phyloP scores from a whole-genome alignment of 2,888 invertebrate genomes.

The Trisateles emortualis region DNA sequence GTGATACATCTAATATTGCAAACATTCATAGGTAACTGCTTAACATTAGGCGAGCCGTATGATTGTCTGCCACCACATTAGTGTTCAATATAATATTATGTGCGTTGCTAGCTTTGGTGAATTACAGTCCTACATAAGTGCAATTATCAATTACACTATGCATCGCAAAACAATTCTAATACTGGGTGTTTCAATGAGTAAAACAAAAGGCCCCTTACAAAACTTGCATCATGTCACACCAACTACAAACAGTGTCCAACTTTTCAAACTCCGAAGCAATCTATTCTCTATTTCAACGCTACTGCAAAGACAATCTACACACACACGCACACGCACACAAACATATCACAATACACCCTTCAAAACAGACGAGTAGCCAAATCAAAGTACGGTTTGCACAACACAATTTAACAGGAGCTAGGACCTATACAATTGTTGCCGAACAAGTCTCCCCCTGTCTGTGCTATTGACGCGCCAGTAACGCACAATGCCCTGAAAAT shows the following conservation, averaged over 20 bases:
- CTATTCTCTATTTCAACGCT: neutral
- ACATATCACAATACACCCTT: conserved; percentile 9
- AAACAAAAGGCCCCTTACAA: neutral
- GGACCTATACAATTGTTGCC: conserved; percentile 65
- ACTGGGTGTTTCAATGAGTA: too few relatives aligned
- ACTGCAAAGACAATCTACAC: conserved; percentile 1
- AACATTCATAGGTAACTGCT: too few relatives aligned
- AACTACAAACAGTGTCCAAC: neutral
- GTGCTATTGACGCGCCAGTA: conserved; percentile 54
- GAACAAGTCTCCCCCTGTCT: conserved; percentile 57
- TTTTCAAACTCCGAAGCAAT: neutral
- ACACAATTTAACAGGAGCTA: conserved; percentile 64
- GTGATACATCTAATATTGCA: too few relatives aligned
- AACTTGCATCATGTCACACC: neutral
- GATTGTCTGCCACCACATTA: too few relatives aligned
- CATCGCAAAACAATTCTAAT: too few relatives aligned
- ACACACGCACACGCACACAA: neutral
- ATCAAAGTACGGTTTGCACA: conserved; percentile 49
- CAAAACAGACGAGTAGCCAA: conserved; percentile 34
- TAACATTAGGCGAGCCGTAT: too few relatives aligned
- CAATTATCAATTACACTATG: too few relatives aligned
- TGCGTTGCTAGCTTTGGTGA: too few relatives aligned
- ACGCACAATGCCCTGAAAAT: conserved; percentile 70
- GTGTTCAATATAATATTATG: too few relatives aligned
- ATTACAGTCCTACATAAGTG: too few relatives aligned